Conservation (phyloP, 2,113 vertebrate genomes). For the Silurus meridionalis region DNA sequence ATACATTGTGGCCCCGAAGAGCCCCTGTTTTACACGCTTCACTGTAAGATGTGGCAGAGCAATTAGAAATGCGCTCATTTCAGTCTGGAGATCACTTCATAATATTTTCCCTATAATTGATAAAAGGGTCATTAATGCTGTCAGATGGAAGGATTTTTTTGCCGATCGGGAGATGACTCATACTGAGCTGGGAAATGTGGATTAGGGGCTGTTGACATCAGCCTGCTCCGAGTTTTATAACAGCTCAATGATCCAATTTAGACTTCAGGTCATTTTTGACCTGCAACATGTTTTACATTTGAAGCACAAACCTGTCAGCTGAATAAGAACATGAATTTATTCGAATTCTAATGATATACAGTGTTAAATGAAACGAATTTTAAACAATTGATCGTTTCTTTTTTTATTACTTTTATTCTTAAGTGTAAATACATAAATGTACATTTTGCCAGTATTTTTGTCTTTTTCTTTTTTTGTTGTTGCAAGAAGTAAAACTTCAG, state of each 20-base stretch:
- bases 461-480: no score
- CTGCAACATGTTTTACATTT: not conserved
- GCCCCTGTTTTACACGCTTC: not conserved
- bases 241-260: not conserved
- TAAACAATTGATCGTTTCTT: no score
- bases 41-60: not conserved
- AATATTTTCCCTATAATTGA: conserved; percentile 15
- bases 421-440: no score
- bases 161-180: conserved; percentile 5
- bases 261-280: not conserved
- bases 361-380: no score
- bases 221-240: not conserved
- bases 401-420: no score
- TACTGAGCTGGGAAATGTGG: not conserved
- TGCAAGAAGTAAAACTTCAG: no score
- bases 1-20: not conserved
- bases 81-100: not conserved
- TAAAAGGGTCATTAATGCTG: not conserved
- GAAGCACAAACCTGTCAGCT: not conserved
- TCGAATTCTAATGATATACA: no score
- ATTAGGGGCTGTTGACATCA: not conserved
- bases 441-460: no score
- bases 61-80: conserved; percentile 18
- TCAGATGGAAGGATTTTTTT: not conserved
- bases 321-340: not conserved